Evolutionary conservation across 2,888 invertebrate genomes (phyloP).

Genomic region (Oeneis ivallda): DNA sequence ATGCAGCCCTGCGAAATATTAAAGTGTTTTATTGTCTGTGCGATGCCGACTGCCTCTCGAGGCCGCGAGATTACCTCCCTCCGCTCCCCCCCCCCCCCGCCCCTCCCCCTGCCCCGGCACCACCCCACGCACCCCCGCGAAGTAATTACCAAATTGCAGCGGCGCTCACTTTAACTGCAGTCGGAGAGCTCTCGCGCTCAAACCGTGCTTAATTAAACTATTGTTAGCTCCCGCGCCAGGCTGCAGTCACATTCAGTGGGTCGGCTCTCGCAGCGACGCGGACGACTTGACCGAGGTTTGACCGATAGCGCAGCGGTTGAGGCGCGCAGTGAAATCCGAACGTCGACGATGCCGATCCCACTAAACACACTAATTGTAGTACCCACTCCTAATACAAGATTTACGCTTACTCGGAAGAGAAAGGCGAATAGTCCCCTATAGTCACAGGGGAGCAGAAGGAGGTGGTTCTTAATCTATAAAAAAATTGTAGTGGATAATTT

Average conservation of each 20-base stretch:
- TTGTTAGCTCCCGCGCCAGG: constrained; percentile 46
- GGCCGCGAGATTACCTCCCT: constrained; percentile 44
- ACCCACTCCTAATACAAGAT: too few relatives aligned
- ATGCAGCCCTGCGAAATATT: constrained; percentile 39
- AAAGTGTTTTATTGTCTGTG: constrained; percentile 44
- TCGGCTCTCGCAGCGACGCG: neutral
- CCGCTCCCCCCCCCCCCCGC: constrained; percentile 27
- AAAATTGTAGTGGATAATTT: too few relatives aligned
- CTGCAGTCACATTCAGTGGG: too few relatives aligned
- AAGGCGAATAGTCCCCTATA: too few relatives aligned
- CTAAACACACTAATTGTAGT: too few relatives aligned
- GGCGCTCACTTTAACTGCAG: constrained; percentile 50
- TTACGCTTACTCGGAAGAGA: too few relatives aligned
- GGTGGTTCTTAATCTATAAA: too few relatives aligned
- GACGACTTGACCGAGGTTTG: too few relatives aligned
- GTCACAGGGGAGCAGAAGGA: too few relatives aligned
- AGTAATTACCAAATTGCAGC: constrained; percentile 57
- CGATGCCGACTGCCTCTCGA: constrained; percentile 41
- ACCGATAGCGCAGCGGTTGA: too few relatives aligned
- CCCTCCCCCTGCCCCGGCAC: constrained; percentile 20
- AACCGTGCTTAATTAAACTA: constrained; percentile 60
- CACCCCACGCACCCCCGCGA: constrained; percentile 28
- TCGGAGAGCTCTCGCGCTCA: constrained; percentile 48
- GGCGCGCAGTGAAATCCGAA: too few relatives aligned
- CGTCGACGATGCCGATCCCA: too few relatives aligned